Evolutionary conservation across 2,888 invertebrate genomes (phyloP), one percentile per base, ranked within the genome.

Genomic region (Callyntrura guangdongensis): DNA sequence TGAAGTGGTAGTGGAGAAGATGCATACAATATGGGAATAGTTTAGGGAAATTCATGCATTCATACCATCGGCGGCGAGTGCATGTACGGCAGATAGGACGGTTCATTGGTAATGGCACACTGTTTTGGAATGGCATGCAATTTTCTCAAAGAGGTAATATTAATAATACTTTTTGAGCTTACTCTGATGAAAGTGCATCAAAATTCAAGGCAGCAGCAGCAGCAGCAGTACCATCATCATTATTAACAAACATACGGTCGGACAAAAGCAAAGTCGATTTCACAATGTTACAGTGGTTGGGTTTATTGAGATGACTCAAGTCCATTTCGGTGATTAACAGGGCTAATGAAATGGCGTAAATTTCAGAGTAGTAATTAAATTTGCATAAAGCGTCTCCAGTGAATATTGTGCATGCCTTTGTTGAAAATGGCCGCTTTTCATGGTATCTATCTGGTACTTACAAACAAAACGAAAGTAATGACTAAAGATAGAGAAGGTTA

Each of bases 291-390:
- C 82, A 45, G 82, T 59, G 82, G 72, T 72, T 82, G 47, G 53
- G 69, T 72, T 81, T 88, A 88, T 81, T 59, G 82, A 88, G 88
- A 88, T 88, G 88, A 82, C 69, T 82, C 88, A 88, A 72, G 82
- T 82, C 72, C 88, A 82, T 88, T 82, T 82, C 25, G 72, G 82
- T 72, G 88, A 88, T 88, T 88, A 88, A 88, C 59, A 81, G 86
- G 67, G 81, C 53, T 89, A 89, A 89, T 91, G 85, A 89, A 91
- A 91, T 86, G 67, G 79, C 85, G 86, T 91, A 91, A 91, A 91
- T 91, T 88, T 89, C 36, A 22, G 11, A 45, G 59, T 45, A 72
- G 89, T 87, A 92, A 92, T 92, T 91, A 92, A 92, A 92, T 92
- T 92, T 91, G 87, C 92, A 92, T 92, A 92, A 91, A 92, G 56